Evolutionary conservation across 1,140 invertebrate species (phyloP).

Genomic region (Aphis gossypii): DNA sequence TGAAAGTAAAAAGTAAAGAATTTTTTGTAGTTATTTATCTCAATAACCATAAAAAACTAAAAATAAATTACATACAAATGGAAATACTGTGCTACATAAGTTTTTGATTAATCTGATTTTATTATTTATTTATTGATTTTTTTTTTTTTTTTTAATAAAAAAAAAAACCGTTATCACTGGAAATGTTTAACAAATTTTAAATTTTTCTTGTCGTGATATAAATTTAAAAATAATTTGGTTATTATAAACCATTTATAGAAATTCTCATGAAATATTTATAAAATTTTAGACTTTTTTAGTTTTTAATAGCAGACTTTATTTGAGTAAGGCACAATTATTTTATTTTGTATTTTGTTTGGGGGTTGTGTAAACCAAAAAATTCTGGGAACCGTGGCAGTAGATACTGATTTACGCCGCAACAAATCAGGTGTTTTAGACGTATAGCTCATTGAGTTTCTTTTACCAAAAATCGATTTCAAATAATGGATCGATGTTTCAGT

Average conservation of each 20-base stretch:
- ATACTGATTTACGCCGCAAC: not conserved
- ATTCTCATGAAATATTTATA: too few relatives aligned
- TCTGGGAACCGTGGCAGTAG: too few relatives aligned
- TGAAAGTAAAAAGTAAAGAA: not conserved
- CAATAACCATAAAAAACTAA: not conserved
- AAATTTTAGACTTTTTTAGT: too few relatives aligned
- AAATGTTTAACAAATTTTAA: not conserved
- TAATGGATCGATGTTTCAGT: not conserved
- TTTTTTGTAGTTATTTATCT: not conserved
- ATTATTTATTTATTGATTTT: not conserved
- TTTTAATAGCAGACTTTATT: too few relatives aligned
- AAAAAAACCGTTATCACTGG: not conserved
- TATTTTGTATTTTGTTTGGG: too few relatives aligned
- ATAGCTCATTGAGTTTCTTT: not conserved
- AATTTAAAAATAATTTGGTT: too few relatives aligned
- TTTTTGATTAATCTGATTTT: not conserved
- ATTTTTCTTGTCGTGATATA: not conserved
- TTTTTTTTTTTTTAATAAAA: not conserved
- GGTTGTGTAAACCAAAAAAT: too few relatives aligned
- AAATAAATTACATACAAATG: not conserved
- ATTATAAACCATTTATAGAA: too few relatives aligned
- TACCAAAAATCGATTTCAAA: not conserved
- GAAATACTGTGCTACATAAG: not conserved
- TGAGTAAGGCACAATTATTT: too few relatives aligned
- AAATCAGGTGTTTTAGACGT: not conserved